Percentiles rank a stretch among this genome's conserved stretches.
phyloP scores from a whole-genome alignment of 2,888 invertebrate genomes.

The Anarsia innoxiella region DNA sequence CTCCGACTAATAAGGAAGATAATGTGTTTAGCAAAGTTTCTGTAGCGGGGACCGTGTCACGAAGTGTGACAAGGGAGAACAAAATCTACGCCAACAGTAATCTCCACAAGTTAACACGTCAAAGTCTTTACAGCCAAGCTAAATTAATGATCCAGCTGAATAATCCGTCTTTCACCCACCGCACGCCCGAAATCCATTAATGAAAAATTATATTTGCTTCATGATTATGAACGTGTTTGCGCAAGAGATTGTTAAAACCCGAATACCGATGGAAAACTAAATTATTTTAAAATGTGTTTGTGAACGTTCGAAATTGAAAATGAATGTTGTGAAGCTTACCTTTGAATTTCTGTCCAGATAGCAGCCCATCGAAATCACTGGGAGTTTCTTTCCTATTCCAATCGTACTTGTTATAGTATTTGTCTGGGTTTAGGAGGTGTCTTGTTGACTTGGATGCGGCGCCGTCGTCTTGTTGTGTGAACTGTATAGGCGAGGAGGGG shows the following conservation, averaged over 20 bases:
- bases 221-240: background rate
- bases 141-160: constrained; percentile 2
- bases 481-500: constrained; percentile 85
- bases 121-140: background rate
- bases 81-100: constrained; percentile 26
- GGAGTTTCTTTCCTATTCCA: constrained; percentile 73
- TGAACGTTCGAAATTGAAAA: no score
- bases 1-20: constrained; percentile 28
- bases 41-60: constrained; percentile 23
- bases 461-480: constrained; percentile 86
- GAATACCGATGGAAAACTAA: no score
- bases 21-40: constrained; percentile 27
- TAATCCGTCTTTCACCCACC: background rate
- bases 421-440: constrained; percentile 82
- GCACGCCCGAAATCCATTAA: background rate
- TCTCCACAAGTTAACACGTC: constrained; percentile 26
- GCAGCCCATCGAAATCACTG: constrained; percentile 57
- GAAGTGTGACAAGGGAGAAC: constrained; percentile 25
- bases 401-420: constrained; percentile 78
- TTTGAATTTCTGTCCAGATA: constrained; percentile 62
- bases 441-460: constrained; percentile 87
- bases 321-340: no score
- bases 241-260: background rate
- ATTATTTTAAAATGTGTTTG: constrained; percentile 13
- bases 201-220: no score